Conservation (phyloP, 2,113 vertebrate genomes). For the Grantiella picta region DNA sequence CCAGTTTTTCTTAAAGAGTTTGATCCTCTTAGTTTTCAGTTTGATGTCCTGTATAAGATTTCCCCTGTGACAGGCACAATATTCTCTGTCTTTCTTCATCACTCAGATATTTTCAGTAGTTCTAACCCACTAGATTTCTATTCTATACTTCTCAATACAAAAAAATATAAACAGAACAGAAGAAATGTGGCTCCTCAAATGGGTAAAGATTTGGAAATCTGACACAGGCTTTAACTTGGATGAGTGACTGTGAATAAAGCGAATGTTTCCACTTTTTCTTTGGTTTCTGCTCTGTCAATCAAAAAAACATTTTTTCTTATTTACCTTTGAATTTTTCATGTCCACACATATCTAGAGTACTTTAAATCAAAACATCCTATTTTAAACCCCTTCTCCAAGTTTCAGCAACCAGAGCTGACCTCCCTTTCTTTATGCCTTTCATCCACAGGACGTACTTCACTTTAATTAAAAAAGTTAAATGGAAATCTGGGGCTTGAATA, state of each 20-base stretch:
- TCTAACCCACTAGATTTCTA: background rate
- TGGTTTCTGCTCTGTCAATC: background rate
- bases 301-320: background rate
- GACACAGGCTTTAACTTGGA: background rate
- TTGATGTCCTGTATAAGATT: background rate
- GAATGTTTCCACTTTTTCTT: background rate
- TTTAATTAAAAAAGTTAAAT: background rate
- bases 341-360: fast-evolving
- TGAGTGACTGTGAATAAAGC: background rate
- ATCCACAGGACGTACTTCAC: background rate
- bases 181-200: background rate
- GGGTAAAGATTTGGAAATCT: background rate
- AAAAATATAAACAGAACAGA: background rate
- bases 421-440: background rate
- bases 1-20: background rate
- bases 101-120: background rate
- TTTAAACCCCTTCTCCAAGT: background rate
- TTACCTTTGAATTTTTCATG: background rate
- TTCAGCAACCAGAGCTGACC: background rate
- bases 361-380: background rate
- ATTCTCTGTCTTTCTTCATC: background rate
- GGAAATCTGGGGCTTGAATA: background rate
- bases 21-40: background rate
- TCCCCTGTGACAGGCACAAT: background rate
- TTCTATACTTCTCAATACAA: background rate